phyloP scores from a whole-genome alignment of 2,113 vertebrate genomes.

The Cranoglanis bouderius region DNA sequence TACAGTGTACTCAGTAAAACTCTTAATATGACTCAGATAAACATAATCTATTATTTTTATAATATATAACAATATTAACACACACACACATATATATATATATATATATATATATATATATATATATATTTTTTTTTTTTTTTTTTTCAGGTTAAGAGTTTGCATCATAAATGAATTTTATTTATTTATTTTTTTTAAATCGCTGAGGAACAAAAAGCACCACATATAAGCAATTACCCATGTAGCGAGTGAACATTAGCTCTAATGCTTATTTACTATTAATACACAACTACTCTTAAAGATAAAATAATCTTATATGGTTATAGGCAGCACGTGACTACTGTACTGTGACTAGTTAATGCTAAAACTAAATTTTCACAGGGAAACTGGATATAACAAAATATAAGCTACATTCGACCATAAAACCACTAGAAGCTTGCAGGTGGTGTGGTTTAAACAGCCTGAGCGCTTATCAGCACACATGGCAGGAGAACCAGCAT shows the following conservation, averaged over 20 bases:
- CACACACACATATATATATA: too few relatives aligned
- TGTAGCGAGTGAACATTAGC: not conserved
- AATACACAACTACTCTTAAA: not conserved
- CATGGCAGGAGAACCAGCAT: not conserved
- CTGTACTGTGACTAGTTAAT: not conserved
- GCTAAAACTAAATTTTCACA: not conserved
- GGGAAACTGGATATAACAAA: not conserved
- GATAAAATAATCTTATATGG: not conserved
- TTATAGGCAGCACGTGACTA: not conserved
- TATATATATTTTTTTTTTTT: too few relatives aligned
- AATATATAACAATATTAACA: too few relatives aligned
- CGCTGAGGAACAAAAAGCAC: not conserved
- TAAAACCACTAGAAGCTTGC: not conserved
- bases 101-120: too few relatives aligned
- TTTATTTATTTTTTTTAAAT: not conserved
- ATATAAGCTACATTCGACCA: not conserved
- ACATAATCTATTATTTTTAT: not conserved
- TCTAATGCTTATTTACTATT: not conserved
- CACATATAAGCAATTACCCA: not conserved
- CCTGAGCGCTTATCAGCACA: not conserved
- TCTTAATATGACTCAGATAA: not conserved
- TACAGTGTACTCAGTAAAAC: not conserved
- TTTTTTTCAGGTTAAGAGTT: not conserved
- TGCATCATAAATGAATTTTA: not conserved
- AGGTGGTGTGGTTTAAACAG: constrained; percentile 26